Conservation (phyloP, 2,888 invertebrate species). For the Trichopria drosophilae region DNA sequence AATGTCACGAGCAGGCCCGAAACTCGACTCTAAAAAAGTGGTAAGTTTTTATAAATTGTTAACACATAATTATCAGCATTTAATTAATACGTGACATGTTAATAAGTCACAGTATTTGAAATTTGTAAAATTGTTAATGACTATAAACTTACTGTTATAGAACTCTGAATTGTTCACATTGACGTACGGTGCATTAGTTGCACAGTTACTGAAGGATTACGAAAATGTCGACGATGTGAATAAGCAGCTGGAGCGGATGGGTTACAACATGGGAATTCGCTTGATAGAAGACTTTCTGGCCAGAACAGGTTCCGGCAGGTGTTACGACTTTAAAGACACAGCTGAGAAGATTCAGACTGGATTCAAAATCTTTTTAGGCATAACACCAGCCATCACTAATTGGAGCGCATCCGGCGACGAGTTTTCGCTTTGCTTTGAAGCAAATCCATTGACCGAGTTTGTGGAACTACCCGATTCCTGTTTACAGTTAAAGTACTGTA, state of each 20-base stretch:
- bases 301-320: conserved; percentile 83
- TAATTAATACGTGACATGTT: not conserved
- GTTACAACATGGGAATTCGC: conserved; percentile 97
- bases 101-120: not conserved
- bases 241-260: conserved; percentile 91
- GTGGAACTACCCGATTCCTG: conserved; percentile 90
- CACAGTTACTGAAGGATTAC: conserved; percentile 94
- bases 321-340: conserved; percentile 94
- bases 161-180: conserved; percentile 95
- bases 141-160: conserved; percentile 60
- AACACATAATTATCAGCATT: not conserved
- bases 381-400: conserved; percentile 89
- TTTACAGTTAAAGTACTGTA: conserved; percentile 85
- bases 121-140: not conserved
- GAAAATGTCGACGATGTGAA: conserved; percentile 98
- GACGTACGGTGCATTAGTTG: conserved; percentile 96
- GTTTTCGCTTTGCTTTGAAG: conserved; percentile 93
- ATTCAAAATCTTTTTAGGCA: conserved; percentile 70
- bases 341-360: conserved; percentile 91
- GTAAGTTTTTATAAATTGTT: conserved; percentile 60
- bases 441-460: conserved; percentile 95
- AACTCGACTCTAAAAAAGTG: conserved; percentile 78
- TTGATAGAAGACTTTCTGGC: conserved; percentile 97
- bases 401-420: conserved; percentile 96
- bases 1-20: conserved; percentile 73